These are phyloP conservation scores for Patella ulyssiponensis DNA, from an alignment of 2,888 invertebrate genomes.

Conservation along the genomic window DNA sequence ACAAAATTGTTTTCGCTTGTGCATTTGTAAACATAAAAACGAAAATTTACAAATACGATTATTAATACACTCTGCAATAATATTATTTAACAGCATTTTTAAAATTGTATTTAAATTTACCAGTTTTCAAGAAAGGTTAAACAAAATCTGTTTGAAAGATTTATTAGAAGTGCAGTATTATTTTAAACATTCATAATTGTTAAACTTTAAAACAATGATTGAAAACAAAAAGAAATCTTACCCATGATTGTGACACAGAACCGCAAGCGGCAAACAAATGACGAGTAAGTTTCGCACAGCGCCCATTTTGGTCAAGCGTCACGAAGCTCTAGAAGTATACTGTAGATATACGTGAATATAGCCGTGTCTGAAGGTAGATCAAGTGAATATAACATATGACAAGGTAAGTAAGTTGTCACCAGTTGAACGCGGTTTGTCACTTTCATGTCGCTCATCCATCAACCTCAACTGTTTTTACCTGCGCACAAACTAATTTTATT, in stretches of 20 bases:
- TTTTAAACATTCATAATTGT: background rate
- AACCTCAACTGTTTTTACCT: slow-evolving; percentile 2
- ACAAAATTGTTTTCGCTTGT: too few relatives aligned
- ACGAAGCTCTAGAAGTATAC: too few relatives aligned
- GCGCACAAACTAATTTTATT: background rate
- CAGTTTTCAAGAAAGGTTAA: too few relatives aligned
- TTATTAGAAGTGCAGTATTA: too few relatives aligned
- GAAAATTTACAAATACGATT: too few relatives aligned
- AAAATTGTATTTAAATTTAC: too few relatives aligned
- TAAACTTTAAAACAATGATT: background rate
- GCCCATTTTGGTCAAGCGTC: slow-evolving; percentile 1
- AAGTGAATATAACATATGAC: background rate
- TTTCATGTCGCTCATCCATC: slow-evolving; percentile 4
- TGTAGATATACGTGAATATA: too few relatives aligned
- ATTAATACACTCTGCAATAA: too few relatives aligned
- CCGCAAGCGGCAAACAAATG: background rate
- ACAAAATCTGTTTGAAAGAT: too few relatives aligned
- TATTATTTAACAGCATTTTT: too few relatives aligned
- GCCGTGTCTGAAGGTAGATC: too few relatives aligned
- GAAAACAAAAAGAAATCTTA: background rate
- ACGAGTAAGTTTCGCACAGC: background rate
- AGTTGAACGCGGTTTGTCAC: background rate
- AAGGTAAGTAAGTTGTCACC: background rate
- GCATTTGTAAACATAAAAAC: too few relatives aligned
- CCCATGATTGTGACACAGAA: slow-evolving; percentile 1